Evolutionary conservation across 1,140 invertebrate species (phyloP).

Genomic region (Caenorhabditis tropicalis): DNA sequence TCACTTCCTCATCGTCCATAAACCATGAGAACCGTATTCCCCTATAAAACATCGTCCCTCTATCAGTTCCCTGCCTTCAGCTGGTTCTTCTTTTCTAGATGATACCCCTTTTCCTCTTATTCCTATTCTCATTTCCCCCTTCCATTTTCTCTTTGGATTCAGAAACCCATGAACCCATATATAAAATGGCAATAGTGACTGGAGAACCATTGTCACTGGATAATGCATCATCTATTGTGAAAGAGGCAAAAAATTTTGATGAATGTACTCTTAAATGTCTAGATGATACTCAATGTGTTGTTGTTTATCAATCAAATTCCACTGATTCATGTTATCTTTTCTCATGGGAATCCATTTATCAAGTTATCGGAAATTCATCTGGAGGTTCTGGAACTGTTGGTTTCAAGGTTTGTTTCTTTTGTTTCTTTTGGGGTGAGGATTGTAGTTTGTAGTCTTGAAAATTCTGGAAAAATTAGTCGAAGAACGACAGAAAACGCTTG

Average conservation of each 20-base stretch:
- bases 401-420: neutral
- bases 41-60: no score
- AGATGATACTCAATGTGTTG: neutral
- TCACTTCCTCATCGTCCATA: no score
- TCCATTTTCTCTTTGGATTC: neutral
- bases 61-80: no score
- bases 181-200: neutral
- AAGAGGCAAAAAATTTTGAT: neutral
- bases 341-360: neutral
- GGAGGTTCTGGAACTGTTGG: neutral
- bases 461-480: no score
- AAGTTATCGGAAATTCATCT: neutral
- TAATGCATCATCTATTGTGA: neutral
- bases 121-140: no score
- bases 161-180: neutral
- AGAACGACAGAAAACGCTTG: no score
- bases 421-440: no score
- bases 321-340: neutral
- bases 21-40: no score
- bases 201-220: neutral
- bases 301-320: neutral
- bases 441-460: neutral
- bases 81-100: no score
- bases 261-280: neutral
- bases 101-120: no score